Percentiles rank a stretch among this genome's conserved stretches.
phyloP scores from a whole-genome alignment of 2,888 invertebrate genomes.

The Dinocampus coccinellae region DNA sequence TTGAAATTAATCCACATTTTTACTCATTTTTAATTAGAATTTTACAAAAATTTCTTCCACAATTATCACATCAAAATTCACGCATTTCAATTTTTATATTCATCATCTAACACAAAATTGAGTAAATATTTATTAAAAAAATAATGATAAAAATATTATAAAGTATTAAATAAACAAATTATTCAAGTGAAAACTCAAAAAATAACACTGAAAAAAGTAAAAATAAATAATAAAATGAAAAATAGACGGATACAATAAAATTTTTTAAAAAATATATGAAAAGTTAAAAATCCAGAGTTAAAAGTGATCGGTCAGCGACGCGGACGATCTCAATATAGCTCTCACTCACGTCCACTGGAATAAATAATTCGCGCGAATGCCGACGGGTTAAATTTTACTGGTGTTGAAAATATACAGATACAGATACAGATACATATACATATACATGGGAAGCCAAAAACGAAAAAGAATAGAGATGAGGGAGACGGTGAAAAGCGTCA shows the following conservation, averaged over 20 bases:
- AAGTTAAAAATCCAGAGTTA: not conserved
- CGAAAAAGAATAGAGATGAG: constrained; percentile 17
- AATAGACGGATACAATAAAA: no score
- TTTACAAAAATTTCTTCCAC: no score
- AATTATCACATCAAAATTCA: no score
- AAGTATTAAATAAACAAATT: no score
- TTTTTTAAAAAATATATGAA: not conserved
- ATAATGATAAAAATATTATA: no score
- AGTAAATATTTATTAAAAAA: no score
- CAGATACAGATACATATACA: no score
- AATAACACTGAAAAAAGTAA: not conserved
- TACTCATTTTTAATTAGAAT: no score
- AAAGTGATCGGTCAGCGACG: not conserved
- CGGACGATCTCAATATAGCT: not conserved
- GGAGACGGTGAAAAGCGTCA: constrained; percentile 31
- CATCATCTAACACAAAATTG: no score
- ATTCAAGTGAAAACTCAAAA: not conserved
- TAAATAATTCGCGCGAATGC: constrained; percentile 62
- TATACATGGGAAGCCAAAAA: constrained; percentile 1
- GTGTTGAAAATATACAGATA: not conserved
- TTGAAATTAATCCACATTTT: not conserved
- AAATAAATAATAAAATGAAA: no score
- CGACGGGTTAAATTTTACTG: constrained; percentile 8
- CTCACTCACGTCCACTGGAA: constrained; percentile 50
- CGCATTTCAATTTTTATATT: no score